phyloP scores from a whole-genome alignment of 2,113 vertebrate species.

The Cyanoliseus patagonus region DNA sequence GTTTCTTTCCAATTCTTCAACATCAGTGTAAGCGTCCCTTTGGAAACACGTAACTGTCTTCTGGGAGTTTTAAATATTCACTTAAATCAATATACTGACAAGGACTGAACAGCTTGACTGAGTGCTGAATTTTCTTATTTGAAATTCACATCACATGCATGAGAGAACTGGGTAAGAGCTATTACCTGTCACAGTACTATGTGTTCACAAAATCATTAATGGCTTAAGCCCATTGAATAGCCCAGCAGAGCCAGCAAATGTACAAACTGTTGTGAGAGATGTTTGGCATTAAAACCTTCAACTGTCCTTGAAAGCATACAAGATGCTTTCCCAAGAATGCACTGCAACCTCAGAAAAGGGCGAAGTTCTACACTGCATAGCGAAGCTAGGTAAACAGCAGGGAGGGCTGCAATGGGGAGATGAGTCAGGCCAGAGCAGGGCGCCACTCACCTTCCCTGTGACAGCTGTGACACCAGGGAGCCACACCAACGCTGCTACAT shows the following conservation, averaged over 20 bases:
- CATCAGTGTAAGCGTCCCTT: background rate
- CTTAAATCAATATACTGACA: conserved; percentile 32
- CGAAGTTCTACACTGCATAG: background rate
- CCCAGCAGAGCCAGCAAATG: background rate
- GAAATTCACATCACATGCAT: background rate
- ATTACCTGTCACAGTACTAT: background rate
- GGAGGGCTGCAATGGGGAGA: background rate
- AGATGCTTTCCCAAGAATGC: background rate
- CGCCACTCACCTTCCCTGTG: background rate
- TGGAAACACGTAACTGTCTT: background rate
- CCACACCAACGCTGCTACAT: background rate
- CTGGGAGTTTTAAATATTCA: conserved; percentile 16
- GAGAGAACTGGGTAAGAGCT: background rate
- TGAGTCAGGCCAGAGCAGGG: background rate
- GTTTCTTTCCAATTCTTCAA: background rate
- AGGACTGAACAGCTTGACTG: background rate
- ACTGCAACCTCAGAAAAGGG: background rate
- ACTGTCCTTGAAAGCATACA: background rate
- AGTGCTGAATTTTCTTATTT: background rate
- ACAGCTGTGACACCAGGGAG: background rate
- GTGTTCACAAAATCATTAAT: background rate
- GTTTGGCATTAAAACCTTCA: background rate
- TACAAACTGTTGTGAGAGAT: background rate
- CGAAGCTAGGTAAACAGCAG: background rate
- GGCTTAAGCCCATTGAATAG: background rate